phyloP scores from a whole-genome alignment of 2,797 vertebrate genomes.

The Sebastes nivosus region DNA sequence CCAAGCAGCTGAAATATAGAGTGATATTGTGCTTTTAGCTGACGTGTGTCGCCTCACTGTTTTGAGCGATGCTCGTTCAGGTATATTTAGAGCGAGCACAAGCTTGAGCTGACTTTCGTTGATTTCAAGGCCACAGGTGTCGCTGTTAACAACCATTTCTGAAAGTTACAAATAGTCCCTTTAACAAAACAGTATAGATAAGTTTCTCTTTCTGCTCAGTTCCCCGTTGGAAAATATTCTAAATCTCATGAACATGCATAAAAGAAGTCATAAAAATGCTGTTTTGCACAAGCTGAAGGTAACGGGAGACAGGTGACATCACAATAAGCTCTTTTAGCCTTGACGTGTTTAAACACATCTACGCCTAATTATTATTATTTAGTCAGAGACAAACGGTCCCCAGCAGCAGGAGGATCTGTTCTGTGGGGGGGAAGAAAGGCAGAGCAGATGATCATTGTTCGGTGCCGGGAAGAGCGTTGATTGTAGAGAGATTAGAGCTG shows the following conservation, averaged over 20 bases:
- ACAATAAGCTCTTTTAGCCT: background rate
- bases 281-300: background rate
- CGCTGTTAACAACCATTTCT: too few relatives aligned
- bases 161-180: too few relatives aligned
- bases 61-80: too few relatives aligned
- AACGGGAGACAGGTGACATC: background rate
- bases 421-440: background rate
- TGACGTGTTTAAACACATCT: background rate
- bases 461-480: background rate
- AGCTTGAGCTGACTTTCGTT: too few relatives aligned
- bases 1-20: too few relatives aligned
- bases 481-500: background rate
- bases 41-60: too few relatives aligned
- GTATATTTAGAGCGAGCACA: too few relatives aligned
- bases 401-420: background rate
- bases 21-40: too few relatives aligned
- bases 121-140: too few relatives aligned
- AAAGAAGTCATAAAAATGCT: background rate
- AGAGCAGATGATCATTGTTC: constrained; percentile 3
- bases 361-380: background rate
- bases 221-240: too few relatives aligned
- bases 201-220: too few relatives aligned
- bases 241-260: background rate
- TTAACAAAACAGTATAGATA: too few relatives aligned
- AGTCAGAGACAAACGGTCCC: background rate